phyloP scores from a whole-genome alignment of 2,888 invertebrate species.

The Rhodophaea formosa region DNA sequence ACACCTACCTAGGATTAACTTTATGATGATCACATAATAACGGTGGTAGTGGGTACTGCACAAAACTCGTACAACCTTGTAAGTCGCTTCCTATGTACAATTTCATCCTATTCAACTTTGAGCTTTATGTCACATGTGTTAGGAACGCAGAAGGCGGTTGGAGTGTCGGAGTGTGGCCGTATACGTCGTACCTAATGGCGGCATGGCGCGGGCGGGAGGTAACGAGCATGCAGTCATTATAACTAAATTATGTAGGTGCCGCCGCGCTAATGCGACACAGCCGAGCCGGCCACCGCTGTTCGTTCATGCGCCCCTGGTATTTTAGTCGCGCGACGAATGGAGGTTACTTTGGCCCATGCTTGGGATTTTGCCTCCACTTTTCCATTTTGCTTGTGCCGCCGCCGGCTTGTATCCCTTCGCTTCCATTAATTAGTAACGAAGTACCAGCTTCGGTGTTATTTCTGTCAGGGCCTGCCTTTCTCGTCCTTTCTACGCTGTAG shows the following conservation, averaged over 20 bases:
- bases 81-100: not conserved
- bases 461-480: not conserved
- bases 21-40: conserved; percentile 3
- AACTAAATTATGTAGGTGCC: conserved; percentile 63
- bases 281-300: conserved; percentile 32
- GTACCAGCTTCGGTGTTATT: not conserved
- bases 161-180: conserved; percentile 32
- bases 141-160: conserved; percentile 15
- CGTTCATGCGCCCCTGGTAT: conserved; percentile 47
- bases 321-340: conserved; percentile 43
- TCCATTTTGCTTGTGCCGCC: too few species aligned
- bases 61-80: not conserved
- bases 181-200: conserved; percentile 41
- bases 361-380: conserved; percentile 9
- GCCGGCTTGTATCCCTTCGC: too few species aligned
- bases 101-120: conserved; percentile 7
- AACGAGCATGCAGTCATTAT: conserved; percentile 59
- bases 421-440: conserved; percentile 7
- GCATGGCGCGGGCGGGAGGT: conserved; percentile 37
- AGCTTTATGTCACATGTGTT: conserved; percentile 14
- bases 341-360: conserved; percentile 40
- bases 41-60: not conserved
- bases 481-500: not conserved
- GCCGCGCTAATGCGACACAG: conserved; percentile 52
- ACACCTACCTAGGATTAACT: not conserved